phyloP scores from a whole-genome alignment of 2,113 vertebrate genomes.

The Todiramphus saurophagus region DNA sequence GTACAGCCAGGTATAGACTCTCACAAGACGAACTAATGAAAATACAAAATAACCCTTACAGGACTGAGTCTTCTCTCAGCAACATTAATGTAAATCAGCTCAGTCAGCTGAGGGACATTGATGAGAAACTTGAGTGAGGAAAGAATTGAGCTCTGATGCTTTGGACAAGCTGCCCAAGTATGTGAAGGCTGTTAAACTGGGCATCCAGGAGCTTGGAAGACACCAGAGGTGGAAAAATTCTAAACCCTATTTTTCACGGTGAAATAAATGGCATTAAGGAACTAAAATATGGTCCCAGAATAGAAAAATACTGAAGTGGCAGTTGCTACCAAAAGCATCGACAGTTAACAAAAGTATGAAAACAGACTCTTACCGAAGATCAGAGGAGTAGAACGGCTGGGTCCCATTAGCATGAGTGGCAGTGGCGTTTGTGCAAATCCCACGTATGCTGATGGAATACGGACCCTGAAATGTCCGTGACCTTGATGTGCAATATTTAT shows the following conservation, averaged over 20 bases:
- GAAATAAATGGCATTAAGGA: neutral
- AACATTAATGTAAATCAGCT: neutral
- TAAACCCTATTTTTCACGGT: neutral
- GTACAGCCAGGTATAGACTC: neutral
- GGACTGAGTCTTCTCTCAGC: neutral
- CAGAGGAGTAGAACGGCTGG: neutral
- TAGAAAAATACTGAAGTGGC: neutral
- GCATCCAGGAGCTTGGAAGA: neutral
- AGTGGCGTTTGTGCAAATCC: conserved; percentile 38
- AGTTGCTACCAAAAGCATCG: neutral
- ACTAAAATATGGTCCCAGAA: neutral
- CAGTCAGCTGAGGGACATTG: neutral
- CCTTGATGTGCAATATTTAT: conserved; percentile 51
- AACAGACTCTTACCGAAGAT: neutral
- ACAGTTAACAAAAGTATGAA: neutral
- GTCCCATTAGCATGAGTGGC: neutral
- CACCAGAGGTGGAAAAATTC: neutral
- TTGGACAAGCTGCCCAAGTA: neutral
- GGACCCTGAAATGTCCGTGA: conserved; percentile 56
- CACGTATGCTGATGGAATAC: conserved; percentile 24
- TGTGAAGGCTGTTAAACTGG: neutral
- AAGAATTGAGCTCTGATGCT: neutral
- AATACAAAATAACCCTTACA: neutral
- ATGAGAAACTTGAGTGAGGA: neutral
- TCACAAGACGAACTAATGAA: neutral